A percentile compares a stretch with the other conserved stretches of the same genome.
phyloP scores from a whole-genome alignment of 2,113 vertebrate genomes.

The Proterorhinus semilunaris region DNA sequence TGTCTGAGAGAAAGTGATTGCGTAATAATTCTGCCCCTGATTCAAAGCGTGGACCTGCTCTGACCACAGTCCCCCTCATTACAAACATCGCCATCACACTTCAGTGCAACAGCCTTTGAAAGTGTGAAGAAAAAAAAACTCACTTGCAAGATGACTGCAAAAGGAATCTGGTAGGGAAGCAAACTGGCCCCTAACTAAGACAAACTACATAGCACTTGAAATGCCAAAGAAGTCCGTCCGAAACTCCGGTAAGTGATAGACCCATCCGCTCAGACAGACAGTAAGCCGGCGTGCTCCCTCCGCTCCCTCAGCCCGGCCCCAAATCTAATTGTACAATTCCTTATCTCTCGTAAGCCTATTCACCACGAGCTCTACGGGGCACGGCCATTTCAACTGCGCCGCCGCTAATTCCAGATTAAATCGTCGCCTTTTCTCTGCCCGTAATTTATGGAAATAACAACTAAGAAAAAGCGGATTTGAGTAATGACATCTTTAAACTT shows the following conservation, averaged over 20 bases:
- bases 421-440: slow-evolving; percentile 67
- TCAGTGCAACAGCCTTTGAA: no score
- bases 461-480: slow-evolving; percentile 78
- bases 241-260: not conserved
- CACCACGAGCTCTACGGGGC: slow-evolving; percentile 72
- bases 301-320: slow-evolving; percentile 45
- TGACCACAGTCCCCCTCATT: no score
- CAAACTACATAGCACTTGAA: not conserved
- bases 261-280: slow-evolving; percentile 9
- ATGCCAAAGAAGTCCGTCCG: not conserved
- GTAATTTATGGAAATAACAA: slow-evolving; percentile 81
- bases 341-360: slow-evolving; percentile 75
- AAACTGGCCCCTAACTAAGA: no score
- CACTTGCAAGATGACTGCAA: no score
- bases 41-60: no score
- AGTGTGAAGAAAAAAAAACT: no score
- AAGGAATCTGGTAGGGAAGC: no score
- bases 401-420: slow-evolving; percentile 72
- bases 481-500: slow-evolving; percentile 79
- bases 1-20: no score
- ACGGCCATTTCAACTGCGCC: slow-evolving; percentile 66
- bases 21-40: no score
- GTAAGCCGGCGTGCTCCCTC: slow-evolving; percentile 36
- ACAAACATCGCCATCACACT: no score
- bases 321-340: slow-evolving; percentile 73